phyloP scores from a whole-genome alignment of 2,888 invertebrate species.

The Aradus depressus region DNA sequence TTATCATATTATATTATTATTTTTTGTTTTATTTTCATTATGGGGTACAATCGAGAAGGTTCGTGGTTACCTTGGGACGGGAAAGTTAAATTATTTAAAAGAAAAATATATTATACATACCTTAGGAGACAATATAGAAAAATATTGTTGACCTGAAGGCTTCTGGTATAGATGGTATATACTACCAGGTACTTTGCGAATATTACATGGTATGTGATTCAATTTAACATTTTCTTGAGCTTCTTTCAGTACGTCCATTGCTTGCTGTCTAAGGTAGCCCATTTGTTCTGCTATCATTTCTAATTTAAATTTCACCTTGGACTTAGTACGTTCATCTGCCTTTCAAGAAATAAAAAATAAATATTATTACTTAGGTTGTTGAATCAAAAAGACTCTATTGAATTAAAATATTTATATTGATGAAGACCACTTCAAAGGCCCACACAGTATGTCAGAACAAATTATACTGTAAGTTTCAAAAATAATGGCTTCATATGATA shows the following conservation, averaged over 20 bases:
- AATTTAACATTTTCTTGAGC: conserved; percentile 40
- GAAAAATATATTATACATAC: no score
- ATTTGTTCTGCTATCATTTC: conserved; percentile 7
- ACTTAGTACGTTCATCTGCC: not conserved
- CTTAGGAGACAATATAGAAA: conserved; percentile 62
- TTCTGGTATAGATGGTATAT: conserved; percentile 59
- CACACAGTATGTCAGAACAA: no score
- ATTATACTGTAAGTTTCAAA: no score
- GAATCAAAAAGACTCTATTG: not conserved
- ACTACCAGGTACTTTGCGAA: conserved; percentile 57
- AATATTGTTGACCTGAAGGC: conserved; percentile 53
- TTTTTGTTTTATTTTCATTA: no score
- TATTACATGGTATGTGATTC: conserved; percentile 61
- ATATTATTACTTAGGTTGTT: not conserved
- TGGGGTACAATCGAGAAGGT: no score
- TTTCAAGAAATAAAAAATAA: not conserved
- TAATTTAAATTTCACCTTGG: conserved; percentile 2
- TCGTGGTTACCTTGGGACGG: no score
- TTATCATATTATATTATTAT: no score
- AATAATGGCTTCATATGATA: no score
- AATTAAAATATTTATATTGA: not conserved
- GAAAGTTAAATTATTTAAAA: no score
- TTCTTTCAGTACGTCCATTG: not conserved
- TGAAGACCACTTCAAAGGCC: no score
- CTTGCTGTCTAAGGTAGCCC: conserved; percentile 8